Base-by-base conservation (phyloP, 2,888 invertebrate genomes). In the Tetragnatha montana region DNA sequence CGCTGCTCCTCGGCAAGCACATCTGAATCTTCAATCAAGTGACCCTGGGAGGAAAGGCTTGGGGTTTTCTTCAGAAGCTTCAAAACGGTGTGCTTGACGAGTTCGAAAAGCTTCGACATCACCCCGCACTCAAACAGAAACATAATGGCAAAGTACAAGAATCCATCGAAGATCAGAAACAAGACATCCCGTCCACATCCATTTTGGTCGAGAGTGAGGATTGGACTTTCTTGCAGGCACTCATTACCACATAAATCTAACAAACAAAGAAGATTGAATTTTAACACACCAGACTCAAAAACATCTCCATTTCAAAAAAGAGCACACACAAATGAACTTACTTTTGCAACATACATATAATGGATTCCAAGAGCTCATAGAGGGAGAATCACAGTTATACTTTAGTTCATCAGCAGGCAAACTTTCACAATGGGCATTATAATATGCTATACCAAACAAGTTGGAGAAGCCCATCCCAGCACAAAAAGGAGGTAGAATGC, bases 101-200 rank as follows among this genome's bases (percentile, higher is more conserved):
- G 8, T 7, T 19, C 70, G 2, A 10, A 17, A 8, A 81, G 49
- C 6, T 8, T 47, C 4, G 2, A 94, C 93, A 8, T 92, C 86
- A 70, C n/a, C 8, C n/a, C 8, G 6, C 82, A 73, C 68, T 90
- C 90, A 7, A 86, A 69, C n/a, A 90, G 22, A 8, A 86, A 47
- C 8, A 90, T 22, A 0, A 90, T 8, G 22, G 14, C n/a, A 79
- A 87, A 87, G 47, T 69, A 87, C 12, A 90, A n/a, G 12, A 83
- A n/a, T 8, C 86, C 87, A 68, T 90, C 87, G 1, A 79, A 1
- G n/a, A 49, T 71, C 22, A 88, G 50, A n/a, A 88, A 80, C 2
- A 88, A 22, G 47, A 84, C 60, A 47, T 88, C 88, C 50, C 84
- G 73, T 10, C 74, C 80, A 74, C 88, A 88, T 14, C n/a, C 80